These are phyloP conservation scores for Cotesia glomerata DNA, from an alignment of 1,140 invertebrate genomes.

Conservation along the genomic window DNA sequence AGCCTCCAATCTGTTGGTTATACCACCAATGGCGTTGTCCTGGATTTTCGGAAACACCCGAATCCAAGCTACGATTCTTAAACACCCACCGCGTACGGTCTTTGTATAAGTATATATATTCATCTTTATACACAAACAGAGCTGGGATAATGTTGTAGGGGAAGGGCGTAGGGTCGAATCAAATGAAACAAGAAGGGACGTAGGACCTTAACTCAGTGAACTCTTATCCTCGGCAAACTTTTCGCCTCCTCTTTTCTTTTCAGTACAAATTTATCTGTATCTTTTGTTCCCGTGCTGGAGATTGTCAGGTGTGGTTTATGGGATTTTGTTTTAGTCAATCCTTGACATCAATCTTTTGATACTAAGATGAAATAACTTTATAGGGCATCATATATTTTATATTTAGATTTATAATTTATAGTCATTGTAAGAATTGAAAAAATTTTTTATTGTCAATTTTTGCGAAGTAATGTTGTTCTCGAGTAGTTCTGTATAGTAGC, in stretches of 20 bases:
- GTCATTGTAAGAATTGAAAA: too few species aligned
- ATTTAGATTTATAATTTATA: too few species aligned
- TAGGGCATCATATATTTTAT: too few species aligned
- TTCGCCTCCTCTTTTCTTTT: not conserved
- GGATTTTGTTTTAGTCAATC: not conserved
- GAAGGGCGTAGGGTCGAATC: not conserved
- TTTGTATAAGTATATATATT: not conserved
- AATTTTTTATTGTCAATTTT: too few species aligned
- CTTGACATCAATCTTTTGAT: not conserved
- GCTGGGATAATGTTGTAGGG: not conserved
- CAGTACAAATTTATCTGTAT: not conserved
- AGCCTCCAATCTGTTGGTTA: constrained; percentile 58
- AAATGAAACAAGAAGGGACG: not conserved
- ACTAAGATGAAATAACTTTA: too few species aligned
- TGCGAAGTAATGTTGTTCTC: too few species aligned
- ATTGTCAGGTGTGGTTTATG: constrained; percentile 9
- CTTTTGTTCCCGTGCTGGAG: not conserved
- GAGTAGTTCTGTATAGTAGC: too few species aligned
- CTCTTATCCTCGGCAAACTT: constrained; percentile 10
- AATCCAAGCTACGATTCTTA: constrained; percentile 10
- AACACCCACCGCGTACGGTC: not conserved
- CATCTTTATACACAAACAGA: not conserved
- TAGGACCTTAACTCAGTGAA: not conserved
- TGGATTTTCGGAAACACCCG: constrained; percentile 38
- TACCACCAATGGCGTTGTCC: constrained; percentile 44